phyloP scores from a whole-genome alignment of 2,888 invertebrate species.

The Orthonychiurus folsomi region DNA sequence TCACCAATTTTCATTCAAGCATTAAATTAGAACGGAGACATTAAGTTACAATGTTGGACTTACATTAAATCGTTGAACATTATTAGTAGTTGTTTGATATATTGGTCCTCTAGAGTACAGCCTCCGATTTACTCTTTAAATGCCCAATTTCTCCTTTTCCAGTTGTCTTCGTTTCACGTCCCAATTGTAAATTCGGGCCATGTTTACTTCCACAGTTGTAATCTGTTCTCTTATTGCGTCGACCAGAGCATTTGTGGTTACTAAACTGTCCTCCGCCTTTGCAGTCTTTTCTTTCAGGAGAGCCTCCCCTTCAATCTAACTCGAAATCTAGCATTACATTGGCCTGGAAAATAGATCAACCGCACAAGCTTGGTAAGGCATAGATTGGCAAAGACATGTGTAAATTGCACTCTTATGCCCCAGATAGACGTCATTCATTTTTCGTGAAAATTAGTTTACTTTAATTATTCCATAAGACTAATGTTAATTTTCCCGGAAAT shows the following conservation, averaged over 20 bases:
- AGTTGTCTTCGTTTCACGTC: constrained; percentile 86
- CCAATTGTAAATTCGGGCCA: constrained; percentile 98
- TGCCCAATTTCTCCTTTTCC: constrained; percentile 46
- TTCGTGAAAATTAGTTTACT: no score
- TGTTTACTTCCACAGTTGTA: constrained; percentile 97
- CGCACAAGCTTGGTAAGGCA: background rate
- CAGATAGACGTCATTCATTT: no score
- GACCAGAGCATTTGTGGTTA: constrained; percentile 32
- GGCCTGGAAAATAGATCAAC: constrained; percentile 47
- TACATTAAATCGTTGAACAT: no score
- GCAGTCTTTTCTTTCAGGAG: constrained; percentile 56
- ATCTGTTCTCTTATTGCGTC: constrained; percentile 72
- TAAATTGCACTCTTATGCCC: background rate
- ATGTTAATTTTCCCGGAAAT: background rate
- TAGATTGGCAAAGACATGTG: background rate
- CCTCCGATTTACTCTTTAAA: no score
- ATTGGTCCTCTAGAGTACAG: no score
- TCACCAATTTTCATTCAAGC: no score
- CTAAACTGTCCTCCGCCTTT: constrained; percentile 33
- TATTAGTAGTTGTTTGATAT: no score
- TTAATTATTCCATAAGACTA: no score
- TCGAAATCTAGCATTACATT: constrained; percentile 97
- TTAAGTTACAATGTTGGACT: no score
- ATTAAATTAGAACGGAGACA: no score
- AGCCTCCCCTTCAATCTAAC: constrained; percentile 77